phyloP scores from a whole-genome alignment of 2,797 vertebrate genomes.

The Eptatretus atami region DNA sequence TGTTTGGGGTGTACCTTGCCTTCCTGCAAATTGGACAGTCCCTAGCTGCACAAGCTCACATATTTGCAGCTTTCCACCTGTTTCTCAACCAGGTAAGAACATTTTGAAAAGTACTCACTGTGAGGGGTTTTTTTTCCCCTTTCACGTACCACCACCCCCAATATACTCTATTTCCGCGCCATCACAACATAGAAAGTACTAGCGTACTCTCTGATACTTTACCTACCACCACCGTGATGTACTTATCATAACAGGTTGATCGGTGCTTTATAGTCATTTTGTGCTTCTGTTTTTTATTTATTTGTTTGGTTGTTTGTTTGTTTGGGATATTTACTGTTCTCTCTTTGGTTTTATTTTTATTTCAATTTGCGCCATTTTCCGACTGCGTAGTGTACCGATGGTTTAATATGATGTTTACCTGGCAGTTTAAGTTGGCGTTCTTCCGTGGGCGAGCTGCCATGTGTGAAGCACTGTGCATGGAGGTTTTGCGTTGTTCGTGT shows the following conservation, averaged over 20 bases:
- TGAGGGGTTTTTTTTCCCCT: too few relatives aligned
- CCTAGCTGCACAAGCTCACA: slow-evolving; percentile 43
- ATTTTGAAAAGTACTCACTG: too few relatives aligned
- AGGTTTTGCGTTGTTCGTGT: slow-evolving; percentile 73
- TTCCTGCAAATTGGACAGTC: slow-evolving; percentile 64
- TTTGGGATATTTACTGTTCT: background rate
- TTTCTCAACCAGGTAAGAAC: slow-evolving; percentile 57
- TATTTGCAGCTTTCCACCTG: slow-evolving; percentile 50
- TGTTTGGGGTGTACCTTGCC: slow-evolving; percentile 65
- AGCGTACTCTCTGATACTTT: too few relatives aligned
- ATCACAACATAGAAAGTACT: too few relatives aligned
- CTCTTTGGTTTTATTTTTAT: background rate
- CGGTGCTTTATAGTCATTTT: background rate
- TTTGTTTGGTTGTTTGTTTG: background rate
- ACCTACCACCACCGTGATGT: too few relatives aligned
- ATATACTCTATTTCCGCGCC: too few relatives aligned
- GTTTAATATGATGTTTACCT: too few relatives aligned
- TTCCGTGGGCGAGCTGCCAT: slow-evolving; percentile 74
- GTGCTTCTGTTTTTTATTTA: background rate
- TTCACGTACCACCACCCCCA: too few relatives aligned
- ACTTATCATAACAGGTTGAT: too few relatives aligned
- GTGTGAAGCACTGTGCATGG: slow-evolving; percentile 65
- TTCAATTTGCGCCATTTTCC: background rate
- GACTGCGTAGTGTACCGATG: background rate
- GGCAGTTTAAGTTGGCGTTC: slow-evolving; percentile 17